A percentile compares a stretch with the other conserved stretches of the same genome.
phyloP scores from a whole-genome alignment of 1,140 invertebrate genomes.

The Ceratina calcarata region DNA sequence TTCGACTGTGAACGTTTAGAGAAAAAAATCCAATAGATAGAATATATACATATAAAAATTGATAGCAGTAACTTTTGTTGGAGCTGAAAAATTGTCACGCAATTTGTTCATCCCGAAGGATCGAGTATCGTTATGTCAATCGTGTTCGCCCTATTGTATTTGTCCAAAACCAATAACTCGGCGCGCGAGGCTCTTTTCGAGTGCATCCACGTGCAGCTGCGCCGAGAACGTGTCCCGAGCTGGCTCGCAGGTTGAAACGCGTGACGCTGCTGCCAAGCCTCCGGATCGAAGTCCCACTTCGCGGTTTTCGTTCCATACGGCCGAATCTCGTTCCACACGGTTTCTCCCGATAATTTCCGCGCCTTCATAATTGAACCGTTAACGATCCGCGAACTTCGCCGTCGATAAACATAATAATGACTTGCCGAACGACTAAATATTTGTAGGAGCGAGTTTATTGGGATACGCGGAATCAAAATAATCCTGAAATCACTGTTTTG shows the following conservation, averaged over 20 bases:
- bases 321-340: conserved; percentile 8
- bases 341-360: neutral
- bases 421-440: too few species aligned
- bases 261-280: conserved; percentile 69
- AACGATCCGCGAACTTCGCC: neutral
- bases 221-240: conserved; percentile 58
- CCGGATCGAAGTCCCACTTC: conserved; percentile 57
- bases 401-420: too few species aligned
- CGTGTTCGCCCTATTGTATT: conserved; percentile 31
- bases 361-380: conserved; percentile 4
- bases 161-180: conserved; percentile 45
- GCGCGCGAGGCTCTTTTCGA: conserved; percentile 39
- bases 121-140: conserved; percentile 36
- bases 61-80: too few species aligned
- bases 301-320: conserved; percentile 58
- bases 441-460: too few species aligned
- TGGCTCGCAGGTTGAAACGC: conserved; percentile 29
- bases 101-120: neutral
- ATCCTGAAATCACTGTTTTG: too few species aligned
- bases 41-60: neutral
- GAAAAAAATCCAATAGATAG: neutral
- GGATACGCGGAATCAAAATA: too few species aligned
- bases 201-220: conserved; percentile 43
- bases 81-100: conserved; percentile 2
- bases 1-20: neutral